Base-by-base conservation (phyloP, 2,888 invertebrate genomes). In the Allophyes oxyacanthae region DNA sequence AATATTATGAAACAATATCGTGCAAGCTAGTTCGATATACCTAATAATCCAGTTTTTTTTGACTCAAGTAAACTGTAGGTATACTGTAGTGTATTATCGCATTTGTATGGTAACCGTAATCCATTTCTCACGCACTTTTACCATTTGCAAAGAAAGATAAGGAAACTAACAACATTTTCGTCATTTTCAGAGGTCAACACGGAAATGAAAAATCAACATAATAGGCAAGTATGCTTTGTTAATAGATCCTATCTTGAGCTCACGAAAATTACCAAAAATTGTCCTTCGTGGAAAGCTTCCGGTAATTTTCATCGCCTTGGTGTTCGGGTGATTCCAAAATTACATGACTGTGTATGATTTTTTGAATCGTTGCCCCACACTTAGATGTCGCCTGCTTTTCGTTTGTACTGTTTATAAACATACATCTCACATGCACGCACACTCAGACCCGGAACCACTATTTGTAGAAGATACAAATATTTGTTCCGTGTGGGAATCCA, bases 191-290 rank as follows among this genome's bases (percentile, higher is more conserved):
- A 15, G 6, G 14, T 45, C 48, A 41, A 25, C 6, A 13, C 11
- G 10, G 30, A 56, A 56, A 63, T 45, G 15, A 15, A 36, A 63
- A 43, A 36, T 9, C 43, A 37, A 49, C 14, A 55, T 49, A n/a
- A 10, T 37, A 14, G 14, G 28, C 20, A n/a, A n/a, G n/a, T n/a
- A 25, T 13, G n/a, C 9, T 28, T 54, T 43, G 15, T 44, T 50
- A 44, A 40, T 48, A 72, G 59, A 57, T 56, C 32, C 11, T 66
- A 66, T 63, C 60, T 49, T 20, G 36, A 48, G 37, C 42, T 44
- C 32, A 61, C 37, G 45, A 45, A 63, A 66, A 50, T 40, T 41
- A 54, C 28, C 44, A 63, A 63, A 55, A 62, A 49, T 55, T 6
- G 32, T 43, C 38, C 32, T 54, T 56, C 32, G 50, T 50, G 28